Evolutionary conservation across 2,113 vertebrate species (phyloP).

Genomic region (Triplophysa tibetana): DNA sequence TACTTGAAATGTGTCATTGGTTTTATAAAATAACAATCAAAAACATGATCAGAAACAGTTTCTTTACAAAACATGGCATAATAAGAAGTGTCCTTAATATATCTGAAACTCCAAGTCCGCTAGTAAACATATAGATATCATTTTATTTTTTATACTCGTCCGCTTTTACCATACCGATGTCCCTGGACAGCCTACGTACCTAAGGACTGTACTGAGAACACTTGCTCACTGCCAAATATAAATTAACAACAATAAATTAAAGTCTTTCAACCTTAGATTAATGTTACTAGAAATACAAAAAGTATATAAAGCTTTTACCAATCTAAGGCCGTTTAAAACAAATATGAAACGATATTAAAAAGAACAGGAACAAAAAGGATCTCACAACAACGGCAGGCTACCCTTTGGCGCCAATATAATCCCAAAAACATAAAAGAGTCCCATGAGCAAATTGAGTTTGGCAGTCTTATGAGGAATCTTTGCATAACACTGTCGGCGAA

Average conservation of each 20-base stretch:
- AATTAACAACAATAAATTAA: slow-evolving; percentile 17
- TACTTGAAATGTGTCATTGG: neutral
- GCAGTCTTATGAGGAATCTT: slow-evolving; percentile 94
- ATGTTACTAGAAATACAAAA: slow-evolving; percentile 57
- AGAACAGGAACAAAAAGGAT: slow-evolving; percentile 11
- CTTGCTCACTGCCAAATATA: neutral
- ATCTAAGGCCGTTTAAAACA: slow-evolving; percentile 48
- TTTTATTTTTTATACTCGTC: neutral
- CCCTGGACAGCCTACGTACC: neutral
- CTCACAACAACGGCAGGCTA: slow-evolving; percentile 84
- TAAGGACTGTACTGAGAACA: neutral
- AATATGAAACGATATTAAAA: slow-evolving; percentile 1
- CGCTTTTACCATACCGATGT: neutral
- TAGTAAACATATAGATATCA: neutral
- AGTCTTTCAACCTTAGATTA: slow-evolving; percentile 10
- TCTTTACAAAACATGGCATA: slow-evolving; percentile 4
- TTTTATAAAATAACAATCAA: neutral
- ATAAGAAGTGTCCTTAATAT: neutral
- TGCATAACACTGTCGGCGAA: slow-evolving; percentile 85
- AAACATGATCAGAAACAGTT: neutral
- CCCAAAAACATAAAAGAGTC: slow-evolving; percentile 94
- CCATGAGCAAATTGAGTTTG: slow-evolving; percentile 93
- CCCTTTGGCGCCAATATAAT: slow-evolving; percentile 86
- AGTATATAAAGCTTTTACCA: slow-evolving; percentile 40
- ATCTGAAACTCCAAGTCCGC: neutral